Evolutionary conservation across 2,797 vertebrate species (phyloP).

Genomic region (Catharus ustulatus): DNA sequence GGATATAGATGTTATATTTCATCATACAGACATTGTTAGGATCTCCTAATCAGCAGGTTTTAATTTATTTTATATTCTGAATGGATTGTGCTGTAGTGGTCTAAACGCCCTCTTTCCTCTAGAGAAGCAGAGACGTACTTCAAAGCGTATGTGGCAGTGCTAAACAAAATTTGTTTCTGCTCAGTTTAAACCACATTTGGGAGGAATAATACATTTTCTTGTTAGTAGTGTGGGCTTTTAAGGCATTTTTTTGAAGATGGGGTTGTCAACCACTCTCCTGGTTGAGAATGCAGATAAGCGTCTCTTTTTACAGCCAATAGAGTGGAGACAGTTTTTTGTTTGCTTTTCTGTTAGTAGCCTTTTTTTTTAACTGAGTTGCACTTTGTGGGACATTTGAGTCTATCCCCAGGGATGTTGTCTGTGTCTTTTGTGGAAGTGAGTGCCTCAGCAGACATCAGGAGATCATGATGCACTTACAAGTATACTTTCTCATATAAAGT

Average conservation of each 20-base stretch:
- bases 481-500: slow-evolving; percentile 67
- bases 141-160: neutral
- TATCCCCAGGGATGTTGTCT: slow-evolving; percentile 32
- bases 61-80: slow-evolving; percentile 59
- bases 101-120: neutral
- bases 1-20: neutral
- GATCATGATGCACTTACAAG: slow-evolving; percentile 53
- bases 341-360: slow-evolving; percentile 24
- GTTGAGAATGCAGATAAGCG: slow-evolving; percentile 34
- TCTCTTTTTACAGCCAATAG: slow-evolving; percentile 42
- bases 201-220: slow-evolving; percentile 52
- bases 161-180: slow-evolving; percentile 63
- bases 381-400: slow-evolving; percentile 49
- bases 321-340: neutral
- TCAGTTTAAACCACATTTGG: slow-evolving; percentile 53
- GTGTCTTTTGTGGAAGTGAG: slow-evolving; percentile 50
- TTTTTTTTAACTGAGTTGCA: slow-evolving; percentile 36
- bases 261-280: slow-evolving; percentile 30
- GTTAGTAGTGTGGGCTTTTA: slow-evolving; percentile 39
- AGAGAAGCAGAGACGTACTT: slow-evolving; percentile 31
- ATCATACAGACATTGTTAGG: neutral
- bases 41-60: slow-evolving; percentile 38
- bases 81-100: slow-evolving; percentile 12
- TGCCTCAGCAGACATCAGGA: slow-evolving; percentile 44
- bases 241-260: slow-evolving; percentile 27